Percentiles rank a stretch among this genome's conserved stretches.
Evolutionary conservation across 2,888 invertebrate species (phyloP).

Genomic region (Papilio gigon): DNA sequence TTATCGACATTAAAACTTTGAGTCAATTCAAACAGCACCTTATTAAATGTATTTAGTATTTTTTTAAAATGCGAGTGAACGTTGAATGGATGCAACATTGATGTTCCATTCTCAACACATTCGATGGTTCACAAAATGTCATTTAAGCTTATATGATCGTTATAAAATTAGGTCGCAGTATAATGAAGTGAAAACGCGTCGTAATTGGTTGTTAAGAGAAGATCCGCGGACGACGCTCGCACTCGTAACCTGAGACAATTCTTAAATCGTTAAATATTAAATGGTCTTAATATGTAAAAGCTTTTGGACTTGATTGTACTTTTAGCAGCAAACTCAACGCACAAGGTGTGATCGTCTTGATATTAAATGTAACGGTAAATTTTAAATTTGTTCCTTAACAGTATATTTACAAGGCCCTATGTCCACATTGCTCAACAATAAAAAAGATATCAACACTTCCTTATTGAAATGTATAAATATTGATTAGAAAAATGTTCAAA

Average conservation of each 20-base stretch:
- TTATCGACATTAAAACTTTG: neutral
- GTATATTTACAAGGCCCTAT: neutral
- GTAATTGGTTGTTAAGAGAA: conserved; percentile 18
- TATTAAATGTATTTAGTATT: neutral
- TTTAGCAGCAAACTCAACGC: neutral
- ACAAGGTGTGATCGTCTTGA: neutral
- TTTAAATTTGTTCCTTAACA: too few species aligned
- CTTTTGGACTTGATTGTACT: conserved; percentile 23
- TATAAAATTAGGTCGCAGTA: conserved; percentile 33
- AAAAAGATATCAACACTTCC: neutral
- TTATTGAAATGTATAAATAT: neutral
- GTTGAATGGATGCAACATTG: neutral
- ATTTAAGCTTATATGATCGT: conserved; percentile 26
- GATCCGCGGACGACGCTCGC: conserved; percentile 4
- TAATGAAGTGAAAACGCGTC: conserved; percentile 23
- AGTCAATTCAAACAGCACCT: neutral
- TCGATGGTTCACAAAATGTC: conserved; percentile 24
- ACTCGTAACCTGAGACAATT: neutral
- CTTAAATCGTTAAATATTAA: conserved; percentile 4
- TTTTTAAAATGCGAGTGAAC: neutral
- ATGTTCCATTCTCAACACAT: neutral
- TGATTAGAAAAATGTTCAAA: neutral
- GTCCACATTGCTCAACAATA: neutral
- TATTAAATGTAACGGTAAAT: conserved; percentile 4
- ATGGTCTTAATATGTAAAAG: conserved; percentile 28